These are phyloP conservation scores for Thaumetopoea pityocampa DNA, from an alignment of 1,140 invertebrate species.

Conservation along the genomic window DNA sequence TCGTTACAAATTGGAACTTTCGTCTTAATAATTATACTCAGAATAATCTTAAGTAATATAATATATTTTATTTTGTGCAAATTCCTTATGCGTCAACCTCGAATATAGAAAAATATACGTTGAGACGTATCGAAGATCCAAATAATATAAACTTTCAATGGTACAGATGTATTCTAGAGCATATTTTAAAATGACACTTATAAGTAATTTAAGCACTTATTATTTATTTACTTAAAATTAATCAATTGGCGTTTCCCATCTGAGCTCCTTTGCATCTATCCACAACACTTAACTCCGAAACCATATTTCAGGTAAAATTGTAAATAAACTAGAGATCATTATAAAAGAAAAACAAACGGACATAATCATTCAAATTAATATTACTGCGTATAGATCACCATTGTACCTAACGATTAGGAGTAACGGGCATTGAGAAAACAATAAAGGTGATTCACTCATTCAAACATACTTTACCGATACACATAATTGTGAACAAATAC, in stretches of 20 bases:
- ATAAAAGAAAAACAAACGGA: constrained; percentile 50
- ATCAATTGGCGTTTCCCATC: constrained; percentile 62
- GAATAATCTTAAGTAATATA: constrained; percentile 43
- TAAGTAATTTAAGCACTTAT: constrained; percentile 62
- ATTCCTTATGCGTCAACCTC: constrained; percentile 65
- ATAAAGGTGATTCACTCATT: constrained; percentile 47
- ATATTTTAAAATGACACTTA: constrained; percentile 56
- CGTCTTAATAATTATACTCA: constrained; percentile 41
- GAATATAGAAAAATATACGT: constrained; percentile 72
- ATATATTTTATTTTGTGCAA: constrained; percentile 49
- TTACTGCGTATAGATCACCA: constrained; percentile 42
- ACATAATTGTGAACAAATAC: constrained; percentile 21
- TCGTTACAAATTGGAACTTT: constrained; percentile 61
- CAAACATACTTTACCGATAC: constrained; percentile 46
- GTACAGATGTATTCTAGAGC: constrained; percentile 45
- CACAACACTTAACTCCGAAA: constrained; percentile 29
- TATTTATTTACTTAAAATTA: constrained; percentile 49
- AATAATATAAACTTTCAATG: constrained; percentile 66
- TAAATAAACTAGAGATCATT: constrained; percentile 70
- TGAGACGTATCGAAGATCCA: constrained; percentile 57
- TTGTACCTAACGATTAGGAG: constrained; percentile 40
- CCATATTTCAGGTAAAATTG: constrained; percentile 71
- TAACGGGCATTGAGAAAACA: constrained; percentile 40
- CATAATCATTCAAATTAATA: constrained; percentile 50
- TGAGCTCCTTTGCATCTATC: constrained; percentile 54